phyloP scores from a whole-genome alignment of 2,888 invertebrate species.

The Pardosa pseudoannulata region DNA sequence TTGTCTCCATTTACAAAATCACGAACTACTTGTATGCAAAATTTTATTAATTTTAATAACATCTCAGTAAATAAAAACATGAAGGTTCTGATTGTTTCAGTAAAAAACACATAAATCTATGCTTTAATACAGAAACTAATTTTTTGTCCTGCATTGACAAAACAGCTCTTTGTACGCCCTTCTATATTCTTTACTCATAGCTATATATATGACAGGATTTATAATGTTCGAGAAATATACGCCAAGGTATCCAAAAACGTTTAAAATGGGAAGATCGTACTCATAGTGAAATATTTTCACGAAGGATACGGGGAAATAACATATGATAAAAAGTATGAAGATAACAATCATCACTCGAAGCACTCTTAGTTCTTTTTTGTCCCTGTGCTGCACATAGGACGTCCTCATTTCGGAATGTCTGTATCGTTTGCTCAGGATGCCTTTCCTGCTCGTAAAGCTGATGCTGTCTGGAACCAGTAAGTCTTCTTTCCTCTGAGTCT shows the following conservation, averaged over 20 bases:
- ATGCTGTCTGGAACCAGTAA: not conserved
- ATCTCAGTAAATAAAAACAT: no score
- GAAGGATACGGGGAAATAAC: slow-evolving; percentile 93
- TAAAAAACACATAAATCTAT: no score
- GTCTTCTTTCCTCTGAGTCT: not conserved
- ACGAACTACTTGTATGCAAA: no score
- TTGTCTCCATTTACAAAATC: no score
- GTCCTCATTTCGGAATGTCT: slow-evolving; percentile 29
- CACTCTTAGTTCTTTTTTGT: slow-evolving; percentile 43
- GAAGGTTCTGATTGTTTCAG: no score
- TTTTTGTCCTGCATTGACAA: not conserved
- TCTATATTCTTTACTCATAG: slow-evolving; percentile 93
- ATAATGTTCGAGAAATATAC: slow-evolving; percentile 92
- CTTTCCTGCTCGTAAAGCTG: not conserved
- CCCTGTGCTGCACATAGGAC: not conserved
- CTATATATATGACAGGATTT: slow-evolving; percentile 94
- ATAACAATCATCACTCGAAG: slow-evolving; percentile 90
- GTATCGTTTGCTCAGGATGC: slow-evolving; percentile 16
- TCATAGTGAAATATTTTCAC: slow-evolving; percentile 90
- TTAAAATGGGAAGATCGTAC: slow-evolving; percentile 81
- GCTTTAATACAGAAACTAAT: no score
- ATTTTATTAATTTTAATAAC: no score
- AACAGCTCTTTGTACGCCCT: slow-evolving; percentile 83
- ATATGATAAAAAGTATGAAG: slow-evolving; percentile 91
- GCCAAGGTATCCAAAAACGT: slow-evolving; percentile 87